Conservation (phyloP, 2,113 vertebrate genomes). For the Labrus mixtus region DNA sequence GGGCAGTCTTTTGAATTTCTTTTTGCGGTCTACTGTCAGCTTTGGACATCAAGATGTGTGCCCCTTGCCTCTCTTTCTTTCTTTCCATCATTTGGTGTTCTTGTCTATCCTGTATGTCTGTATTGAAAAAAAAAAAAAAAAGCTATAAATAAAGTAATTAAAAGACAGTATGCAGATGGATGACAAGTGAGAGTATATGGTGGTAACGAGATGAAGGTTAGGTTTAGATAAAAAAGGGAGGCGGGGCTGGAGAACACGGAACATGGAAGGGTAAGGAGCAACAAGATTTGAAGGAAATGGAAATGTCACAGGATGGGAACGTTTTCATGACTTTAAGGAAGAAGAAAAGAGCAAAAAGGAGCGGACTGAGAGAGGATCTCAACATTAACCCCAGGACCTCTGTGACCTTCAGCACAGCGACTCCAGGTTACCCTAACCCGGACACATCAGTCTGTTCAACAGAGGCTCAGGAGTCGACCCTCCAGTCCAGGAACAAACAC, state of each 20-base stretch:
- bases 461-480: constrained; percentile 19
- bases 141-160: too few relatives aligned
- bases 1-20: too few relatives aligned
- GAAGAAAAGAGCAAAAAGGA: constrained; percentile 18
- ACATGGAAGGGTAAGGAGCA: constrained; percentile 15
- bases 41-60: too few relatives aligned
- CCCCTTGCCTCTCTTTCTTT: too few relatives aligned
- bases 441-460: constrained; percentile 27
- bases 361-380: constrained; percentile 42
- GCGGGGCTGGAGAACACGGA: background rate
- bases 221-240: background rate
- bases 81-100: too few relatives aligned
- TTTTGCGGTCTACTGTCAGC: too few relatives aligned
- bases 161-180: constrained; percentile 41
- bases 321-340: background rate
- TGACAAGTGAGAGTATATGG: background rate
- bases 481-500: background rate
- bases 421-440: constrained; percentile 40
- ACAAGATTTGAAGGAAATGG: constrained; percentile 20
- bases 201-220: background rate
- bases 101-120: too few relatives aligned
- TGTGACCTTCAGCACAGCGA: constrained; percentile 41
- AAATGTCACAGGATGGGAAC: constrained; percentile 9
- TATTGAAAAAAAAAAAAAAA: too few relatives aligned
- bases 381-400: constrained; percentile 59